A percentile compares a stretch with the other conserved stretches of the same genome.
Conservation (phyloP, 2,888 invertebrate species). For the Leuctra nigra region DNA sequence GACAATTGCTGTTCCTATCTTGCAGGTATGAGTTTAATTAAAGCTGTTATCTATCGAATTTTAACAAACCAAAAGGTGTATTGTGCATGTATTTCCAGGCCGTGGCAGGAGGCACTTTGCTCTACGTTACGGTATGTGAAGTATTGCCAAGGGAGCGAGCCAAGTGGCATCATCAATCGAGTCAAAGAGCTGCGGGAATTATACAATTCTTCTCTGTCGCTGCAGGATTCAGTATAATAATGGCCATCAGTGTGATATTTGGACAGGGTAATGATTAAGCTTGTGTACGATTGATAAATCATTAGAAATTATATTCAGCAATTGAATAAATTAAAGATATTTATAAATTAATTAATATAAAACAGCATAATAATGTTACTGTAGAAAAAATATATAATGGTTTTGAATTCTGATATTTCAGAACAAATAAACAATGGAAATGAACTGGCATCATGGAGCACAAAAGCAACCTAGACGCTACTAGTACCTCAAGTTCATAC, state of each 20-base stretch:
- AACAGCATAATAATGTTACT: too few species aligned
- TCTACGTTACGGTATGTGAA: conserved; percentile 72
- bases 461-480: too few species aligned
- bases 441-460: too few species aligned
- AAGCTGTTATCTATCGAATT: neutral
- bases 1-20: conserved; percentile 34
- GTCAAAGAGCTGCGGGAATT: conserved; percentile 51
- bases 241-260: conserved; percentile 45
- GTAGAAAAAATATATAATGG: too few species aligned
- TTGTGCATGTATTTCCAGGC: conserved; percentile 44
- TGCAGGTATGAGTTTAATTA: neutral
- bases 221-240: conserved; percentile 57
- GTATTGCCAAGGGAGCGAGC: conserved; percentile 64
- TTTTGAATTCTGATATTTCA: too few species aligned
- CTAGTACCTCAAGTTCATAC: too few species aligned
- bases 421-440: too few species aligned
- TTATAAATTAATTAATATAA: too few species aligned
- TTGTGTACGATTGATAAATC: too few species aligned
- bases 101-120: conserved; percentile 65
- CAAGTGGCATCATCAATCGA: conserved; percentile 58
- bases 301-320: too few species aligned
- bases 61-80: conserved; percentile 17
- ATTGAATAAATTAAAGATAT: too few species aligned
- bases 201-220: conserved; percentile 54
- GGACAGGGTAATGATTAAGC: too few species aligned